Conservation (phyloP, 2,888 invertebrate genomes). For the Allygus modestus region DNA sequence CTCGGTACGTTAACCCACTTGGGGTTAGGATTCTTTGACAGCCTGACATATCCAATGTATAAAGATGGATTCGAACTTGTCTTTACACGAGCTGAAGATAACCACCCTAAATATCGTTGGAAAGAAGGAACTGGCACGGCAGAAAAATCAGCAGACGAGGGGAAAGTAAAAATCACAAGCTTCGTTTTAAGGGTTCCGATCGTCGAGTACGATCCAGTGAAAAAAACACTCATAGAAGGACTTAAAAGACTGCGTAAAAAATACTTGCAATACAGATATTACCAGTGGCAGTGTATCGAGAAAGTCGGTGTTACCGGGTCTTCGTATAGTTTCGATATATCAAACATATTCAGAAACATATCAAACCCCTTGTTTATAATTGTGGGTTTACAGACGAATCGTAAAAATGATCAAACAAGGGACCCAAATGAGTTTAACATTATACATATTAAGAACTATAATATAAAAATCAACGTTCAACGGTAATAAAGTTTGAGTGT, state of each 20-base stretch:
- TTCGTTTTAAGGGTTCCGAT: neutral
- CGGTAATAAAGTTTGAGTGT: no score
- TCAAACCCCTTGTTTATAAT: neutral
- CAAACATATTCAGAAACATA: neutral
- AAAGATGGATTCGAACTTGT: no score
- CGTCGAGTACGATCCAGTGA: neutral
- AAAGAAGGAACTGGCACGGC: no score
- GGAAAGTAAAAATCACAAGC: neutral
- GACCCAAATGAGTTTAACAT: no score
- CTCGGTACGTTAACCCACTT: no score
- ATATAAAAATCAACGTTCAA: no score
- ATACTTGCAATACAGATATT: neutral
- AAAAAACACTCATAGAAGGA: neutral
- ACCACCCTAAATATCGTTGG: no score
- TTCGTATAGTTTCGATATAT: neutral
- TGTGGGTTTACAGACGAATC: neutral
- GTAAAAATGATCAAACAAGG: neutral
- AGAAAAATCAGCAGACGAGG: neutral
- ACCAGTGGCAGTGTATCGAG: conserved; percentile 5
- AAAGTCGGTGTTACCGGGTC: neutral
- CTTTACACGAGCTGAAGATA: no score
- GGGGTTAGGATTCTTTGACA: no score
- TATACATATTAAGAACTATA: no score
- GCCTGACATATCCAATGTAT: no score
- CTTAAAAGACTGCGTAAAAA: neutral